Base-by-base conservation (phyloP, 2,113 vertebrate genomes). In the Halcyon malimbica region DNA sequence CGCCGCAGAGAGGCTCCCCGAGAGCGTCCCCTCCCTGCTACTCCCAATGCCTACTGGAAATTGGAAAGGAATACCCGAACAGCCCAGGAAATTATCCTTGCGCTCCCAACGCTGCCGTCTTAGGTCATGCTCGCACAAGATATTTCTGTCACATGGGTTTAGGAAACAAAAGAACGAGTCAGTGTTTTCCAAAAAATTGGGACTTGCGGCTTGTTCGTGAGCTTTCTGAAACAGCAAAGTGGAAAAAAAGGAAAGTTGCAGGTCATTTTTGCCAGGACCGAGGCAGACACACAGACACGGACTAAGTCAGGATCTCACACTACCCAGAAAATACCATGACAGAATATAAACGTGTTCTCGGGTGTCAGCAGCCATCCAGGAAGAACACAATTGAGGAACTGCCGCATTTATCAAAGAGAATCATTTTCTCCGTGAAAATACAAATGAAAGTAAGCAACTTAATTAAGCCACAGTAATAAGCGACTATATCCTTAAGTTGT, bases 341-440 rank as follows among this genome's bases (percentile, higher is more conserved):
- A 37, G 56, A 46, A 65, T 0, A 57, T 4, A 46, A 35, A 50
- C 0, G 13, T 3, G 2, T 8, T 31, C 51, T 53, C 62, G 57
- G 5, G 3, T 9, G 5, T 2, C 13, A 76, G 33, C 60, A 74
- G 54, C 56, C 65, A 75, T 4, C 31, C 50, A 41, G 26, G 4
- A 33, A 59, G 29, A 29, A 16, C 18, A 26, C 0, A 28, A 79
- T 0, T 11, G 60, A 91, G 63, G 37, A 91, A 8, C 25, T 70
- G 56, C 50, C 67, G 28, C 28, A 12, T 44, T 51, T 28, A n/a
- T 16, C 74, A 39, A 46, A 46, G 13, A 82, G 17, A 75, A 39
- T 9, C 3, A 68, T 28, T 57, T 56, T 16, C 31, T 37, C 18
- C 4, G 48, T 2, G 13, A 80, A 90, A 85, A 64, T 5, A 79